These are phyloP conservation scores for Poeciliopsis retropinna DNA, from an alignment of 2,113 vertebrate species.

Conservation along the genomic window DNA sequence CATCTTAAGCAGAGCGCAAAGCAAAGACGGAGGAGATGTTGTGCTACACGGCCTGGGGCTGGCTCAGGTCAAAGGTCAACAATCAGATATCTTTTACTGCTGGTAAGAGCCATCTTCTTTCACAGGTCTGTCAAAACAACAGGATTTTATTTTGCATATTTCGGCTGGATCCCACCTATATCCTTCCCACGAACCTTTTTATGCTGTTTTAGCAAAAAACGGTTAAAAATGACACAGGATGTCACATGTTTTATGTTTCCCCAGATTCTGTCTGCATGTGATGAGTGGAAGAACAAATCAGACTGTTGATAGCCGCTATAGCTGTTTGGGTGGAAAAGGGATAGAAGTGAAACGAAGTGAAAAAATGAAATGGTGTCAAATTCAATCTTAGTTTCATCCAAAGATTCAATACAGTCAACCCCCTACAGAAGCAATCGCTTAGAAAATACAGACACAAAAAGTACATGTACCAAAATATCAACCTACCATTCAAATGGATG, in stretches of 20 bases:
- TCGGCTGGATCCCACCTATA: neutral
- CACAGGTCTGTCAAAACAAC: neutral
- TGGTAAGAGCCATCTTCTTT: no score
- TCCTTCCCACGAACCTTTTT: slow-evolving; percentile 31
- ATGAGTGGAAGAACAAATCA: slow-evolving; percentile 18
- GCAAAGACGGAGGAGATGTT: neutral
- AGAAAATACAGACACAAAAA: neutral
- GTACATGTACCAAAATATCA: neutral
- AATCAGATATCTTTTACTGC: neutral
- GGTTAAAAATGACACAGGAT: slow-evolving; percentile 22
- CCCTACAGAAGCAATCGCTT: no score
- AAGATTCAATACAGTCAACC: no score
- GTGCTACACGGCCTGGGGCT: neutral
- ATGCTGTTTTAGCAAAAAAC: slow-evolving; percentile 9
- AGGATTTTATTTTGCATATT: neutral
- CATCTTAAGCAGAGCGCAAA: neutral
- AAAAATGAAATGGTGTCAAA: neutral
- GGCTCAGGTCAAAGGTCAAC: slow-evolving; percentile 9
- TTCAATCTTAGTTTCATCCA: no score
- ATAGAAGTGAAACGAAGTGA: neutral
- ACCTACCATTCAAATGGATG: neutral
- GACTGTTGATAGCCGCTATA: slow-evolving; percentile 10
- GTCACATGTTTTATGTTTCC: slow-evolving; percentile 43
- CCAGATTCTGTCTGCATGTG: slow-evolving; percentile 7
- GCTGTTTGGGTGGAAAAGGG: neutral